Conservation (phyloP, 1,140 invertebrate genomes). For the Drosophila obscura region DNA sequence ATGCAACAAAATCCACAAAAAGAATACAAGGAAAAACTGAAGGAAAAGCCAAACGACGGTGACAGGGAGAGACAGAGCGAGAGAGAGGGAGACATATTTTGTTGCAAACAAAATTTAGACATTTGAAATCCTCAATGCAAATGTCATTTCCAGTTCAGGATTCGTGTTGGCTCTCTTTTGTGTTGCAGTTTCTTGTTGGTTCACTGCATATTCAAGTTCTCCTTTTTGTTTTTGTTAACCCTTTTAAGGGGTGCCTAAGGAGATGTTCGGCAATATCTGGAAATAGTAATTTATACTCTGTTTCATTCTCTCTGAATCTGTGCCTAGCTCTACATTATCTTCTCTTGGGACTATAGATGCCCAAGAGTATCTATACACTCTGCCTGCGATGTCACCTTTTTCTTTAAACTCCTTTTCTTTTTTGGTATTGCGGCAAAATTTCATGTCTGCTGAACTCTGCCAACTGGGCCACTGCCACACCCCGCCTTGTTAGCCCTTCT, state of each 20-base stretch:
- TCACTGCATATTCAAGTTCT: conserved; percentile 46
- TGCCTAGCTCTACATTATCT: too few species aligned
- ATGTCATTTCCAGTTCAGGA: conserved; percentile 46
- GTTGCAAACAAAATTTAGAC: conserved; percentile 57
- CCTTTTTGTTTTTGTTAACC: not conserved
- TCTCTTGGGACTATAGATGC: too few species aligned
- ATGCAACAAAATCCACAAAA: conserved; percentile 44
- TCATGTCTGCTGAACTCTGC: conserved; percentile 38
- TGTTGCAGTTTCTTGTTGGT: conserved; percentile 32
- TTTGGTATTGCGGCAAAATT: conserved; percentile 45
- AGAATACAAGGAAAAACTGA: not conserved
- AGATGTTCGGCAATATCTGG: too few species aligned
- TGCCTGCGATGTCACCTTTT: too few species aligned
- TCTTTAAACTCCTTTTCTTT: conserved; percentile 10
- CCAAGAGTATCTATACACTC: too few species aligned
- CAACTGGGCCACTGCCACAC: conserved; percentile 66
- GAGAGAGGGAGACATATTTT: conserved; percentile 17
- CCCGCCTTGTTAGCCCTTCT: conserved; percentile 56
- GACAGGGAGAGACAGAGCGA: too few species aligned
- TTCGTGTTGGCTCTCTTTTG: not conserved
- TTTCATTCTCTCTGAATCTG: too few species aligned
- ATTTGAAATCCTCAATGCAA: conserved; percentile 67
- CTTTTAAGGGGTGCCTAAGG: too few species aligned
- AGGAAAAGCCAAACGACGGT: too few species aligned
- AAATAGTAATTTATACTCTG: too few species aligned